These are phyloP conservation scores for Eucera pruinosa DNA, from an alignment of 2,888 invertebrate genomes.

Conservation along the genomic window DNA sequence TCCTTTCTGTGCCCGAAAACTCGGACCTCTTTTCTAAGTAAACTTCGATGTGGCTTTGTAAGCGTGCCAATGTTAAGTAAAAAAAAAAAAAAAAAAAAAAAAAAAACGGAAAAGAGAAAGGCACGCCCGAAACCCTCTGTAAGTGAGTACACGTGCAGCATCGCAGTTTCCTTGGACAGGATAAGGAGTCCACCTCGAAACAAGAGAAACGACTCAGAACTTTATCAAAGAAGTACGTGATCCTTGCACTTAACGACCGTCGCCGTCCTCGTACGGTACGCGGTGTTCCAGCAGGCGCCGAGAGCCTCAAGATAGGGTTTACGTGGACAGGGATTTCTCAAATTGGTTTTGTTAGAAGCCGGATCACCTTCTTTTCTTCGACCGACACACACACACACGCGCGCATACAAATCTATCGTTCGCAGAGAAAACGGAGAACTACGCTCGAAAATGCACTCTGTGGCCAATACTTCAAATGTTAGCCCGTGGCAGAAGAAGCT, in stretches of 20 bases:
- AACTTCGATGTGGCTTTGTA: constrained; percentile 62
- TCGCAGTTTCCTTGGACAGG: constrained; percentile 62
- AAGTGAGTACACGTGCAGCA: constrained; percentile 66
- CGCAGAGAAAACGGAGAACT: background rate
- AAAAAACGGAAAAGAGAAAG: constrained; percentile 20
- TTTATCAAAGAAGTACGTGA: constrained; percentile 74
- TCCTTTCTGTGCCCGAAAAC: background rate
- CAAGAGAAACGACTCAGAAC: constrained; percentile 72
- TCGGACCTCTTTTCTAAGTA: constrained; percentile 26
- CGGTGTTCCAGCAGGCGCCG: constrained; percentile 52
- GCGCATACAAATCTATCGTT: constrained; percentile 10
- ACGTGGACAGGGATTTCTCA: constrained; percentile 69
- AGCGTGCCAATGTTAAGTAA: constrained; percentile 43
- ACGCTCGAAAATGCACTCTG: constrained; percentile 14
- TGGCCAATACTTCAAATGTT: background rate
- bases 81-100: background rate
- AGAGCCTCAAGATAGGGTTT: constrained; percentile 57
- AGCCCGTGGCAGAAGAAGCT: too few relatives aligned
- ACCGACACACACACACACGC: background rate
- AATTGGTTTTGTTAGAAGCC: constrained; percentile 71
- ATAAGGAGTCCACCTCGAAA: constrained; percentile 67
- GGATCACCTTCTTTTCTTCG: constrained; percentile 45
- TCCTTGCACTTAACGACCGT: constrained; percentile 72
- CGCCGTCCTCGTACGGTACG: constrained; percentile 49
- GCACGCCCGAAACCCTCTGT: constrained; percentile 52